A percentile compares a stretch with the other conserved stretches of the same genome.
Conservation (phyloP, 2,888 invertebrate species). For the Bombyx huttoni region DNA sequence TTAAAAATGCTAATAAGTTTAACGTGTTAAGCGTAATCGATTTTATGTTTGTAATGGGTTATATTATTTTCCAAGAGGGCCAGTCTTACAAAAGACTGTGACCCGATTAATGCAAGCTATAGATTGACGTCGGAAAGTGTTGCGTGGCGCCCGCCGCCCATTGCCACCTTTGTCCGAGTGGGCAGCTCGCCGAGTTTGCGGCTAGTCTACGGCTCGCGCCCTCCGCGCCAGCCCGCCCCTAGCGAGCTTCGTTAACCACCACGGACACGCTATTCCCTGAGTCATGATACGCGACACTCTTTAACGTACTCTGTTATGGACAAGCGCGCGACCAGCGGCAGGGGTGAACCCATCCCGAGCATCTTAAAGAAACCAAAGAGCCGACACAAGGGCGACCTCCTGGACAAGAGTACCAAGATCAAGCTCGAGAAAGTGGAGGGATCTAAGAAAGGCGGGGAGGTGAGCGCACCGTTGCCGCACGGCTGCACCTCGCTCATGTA, state of each 20-base stretch:
- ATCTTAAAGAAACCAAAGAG: constrained; percentile 59
- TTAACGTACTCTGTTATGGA: constrained; percentile 53
- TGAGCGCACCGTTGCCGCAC: constrained; percentile 61
- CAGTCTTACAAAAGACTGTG: constrained; percentile 33
- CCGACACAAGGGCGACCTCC: constrained; percentile 45
- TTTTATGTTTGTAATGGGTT: background rate
- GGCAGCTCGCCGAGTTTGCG: constrained; percentile 29
- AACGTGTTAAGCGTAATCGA: background rate
- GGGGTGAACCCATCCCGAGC: constrained; percentile 61
- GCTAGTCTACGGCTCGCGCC: constrained; percentile 64
- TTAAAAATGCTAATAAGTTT: too few species aligned
- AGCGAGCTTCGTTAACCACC: constrained; percentile 13
- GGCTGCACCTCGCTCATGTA: constrained; percentile 92
- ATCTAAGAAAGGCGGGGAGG: constrained; percentile 42
- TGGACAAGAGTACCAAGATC: constrained; percentile 61
- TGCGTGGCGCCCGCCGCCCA: constrained; percentile 35
- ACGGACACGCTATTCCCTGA: constrained; percentile 13
- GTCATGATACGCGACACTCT: constrained; percentile 28
- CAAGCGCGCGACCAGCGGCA: constrained; percentile 49
- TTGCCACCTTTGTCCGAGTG: constrained; percentile 41
- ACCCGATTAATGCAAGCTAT: constrained; percentile 53
- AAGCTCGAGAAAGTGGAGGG: constrained; percentile 55
- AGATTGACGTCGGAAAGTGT: constrained; percentile 41
- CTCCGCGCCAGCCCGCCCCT: constrained; percentile 59
- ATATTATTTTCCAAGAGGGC: constrained; percentile 4